A percentile compares a stretch with the other conserved stretches of the same genome.
phyloP scores from a whole-genome alignment of 1,140 invertebrate species.

The Drosophila azteca region DNA sequence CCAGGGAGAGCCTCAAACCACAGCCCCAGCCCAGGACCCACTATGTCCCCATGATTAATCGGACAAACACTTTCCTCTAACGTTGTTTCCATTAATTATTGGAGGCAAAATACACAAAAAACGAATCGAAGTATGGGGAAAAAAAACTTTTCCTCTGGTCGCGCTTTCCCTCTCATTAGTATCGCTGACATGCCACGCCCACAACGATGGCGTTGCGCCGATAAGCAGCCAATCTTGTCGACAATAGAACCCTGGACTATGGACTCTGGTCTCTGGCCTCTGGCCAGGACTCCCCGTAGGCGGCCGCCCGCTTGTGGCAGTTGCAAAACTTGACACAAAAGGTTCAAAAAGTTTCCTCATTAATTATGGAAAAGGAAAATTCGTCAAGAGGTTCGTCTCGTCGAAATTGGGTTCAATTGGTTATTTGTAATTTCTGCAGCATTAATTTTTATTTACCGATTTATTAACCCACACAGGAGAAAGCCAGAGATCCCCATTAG shows the following conservation, averaged over 20 bases:
- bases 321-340: constrained; percentile 64
- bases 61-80: constrained; percentile 43
- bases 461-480: constrained; percentile 44
- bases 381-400: constrained; percentile 45
- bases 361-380: constrained; percentile 67
- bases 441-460: constrained; percentile 69
- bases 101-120: not conserved
- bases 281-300: not conserved
- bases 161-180: constrained; percentile 44
- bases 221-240: constrained; percentile 62
- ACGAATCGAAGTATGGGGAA: not conserved
- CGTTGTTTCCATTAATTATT: constrained; percentile 54
- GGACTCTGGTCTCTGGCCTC: constrained; percentile 18
- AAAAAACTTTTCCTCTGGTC: constrained; percentile 31
- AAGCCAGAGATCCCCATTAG: constrained; percentile 58
- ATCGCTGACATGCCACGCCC: constrained; percentile 62
- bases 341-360: constrained; percentile 68
- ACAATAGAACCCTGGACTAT: constrained; percentile 38
- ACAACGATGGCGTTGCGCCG: constrained; percentile 47
- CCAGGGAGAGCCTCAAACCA: too few relatives aligned
- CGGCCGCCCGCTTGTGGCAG: not conserved
- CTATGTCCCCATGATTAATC: constrained; percentile 43
- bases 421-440: constrained; percentile 59
- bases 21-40: not conserved
- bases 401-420: constrained; percentile 45